phyloP scores from a whole-genome alignment of 2,888 invertebrate species.

The Xanthia icteritia region DNA sequence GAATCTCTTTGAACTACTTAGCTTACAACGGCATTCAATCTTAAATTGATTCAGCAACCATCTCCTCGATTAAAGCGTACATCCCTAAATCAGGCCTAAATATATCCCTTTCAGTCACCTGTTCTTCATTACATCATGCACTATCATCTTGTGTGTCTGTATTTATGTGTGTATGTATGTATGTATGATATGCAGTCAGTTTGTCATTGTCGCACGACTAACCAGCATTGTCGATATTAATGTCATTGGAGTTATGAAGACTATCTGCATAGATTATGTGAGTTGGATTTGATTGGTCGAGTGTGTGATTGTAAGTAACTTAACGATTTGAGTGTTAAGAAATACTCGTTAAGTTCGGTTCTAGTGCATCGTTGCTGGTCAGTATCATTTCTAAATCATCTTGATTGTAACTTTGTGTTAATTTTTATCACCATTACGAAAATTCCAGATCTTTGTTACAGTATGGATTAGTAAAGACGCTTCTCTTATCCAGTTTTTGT shows the following conservation, averaged over 20 bases:
- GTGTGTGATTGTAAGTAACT: neutral
- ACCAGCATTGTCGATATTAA: slow-evolving; percentile 64
- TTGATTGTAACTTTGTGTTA: neutral
- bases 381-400: neutral
- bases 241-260: slow-evolving; percentile 50
- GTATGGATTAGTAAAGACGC: neutral
- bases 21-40: slow-evolving; percentile 24
- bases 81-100: slow-evolving; percentile 57
- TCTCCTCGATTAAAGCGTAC: slow-evolving; percentile 31
- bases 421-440: neutral
- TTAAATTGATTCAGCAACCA: slow-evolving; percentile 38
- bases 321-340: neutral
- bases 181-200: slow-evolving; percentile 34
- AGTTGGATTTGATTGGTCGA: slow-evolving; percentile 2
- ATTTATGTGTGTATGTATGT: slow-evolving; percentile 29
- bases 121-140: slow-evolving; percentile 52
- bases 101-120: slow-evolving; percentile 58
- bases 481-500: no score
- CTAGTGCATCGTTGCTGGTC: neutral
- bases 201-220: slow-evolving; percentile 52
- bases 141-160: slow-evolving; percentile 25
- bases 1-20: slow-evolving; percentile 9
- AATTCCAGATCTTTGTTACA: neutral
- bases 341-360: neutral
- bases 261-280: slow-evolving; percentile 13